Evolutionary conservation across 2,113 vertebrate genomes (phyloP).

Genomic region (Tragulus kanchil): DNA sequence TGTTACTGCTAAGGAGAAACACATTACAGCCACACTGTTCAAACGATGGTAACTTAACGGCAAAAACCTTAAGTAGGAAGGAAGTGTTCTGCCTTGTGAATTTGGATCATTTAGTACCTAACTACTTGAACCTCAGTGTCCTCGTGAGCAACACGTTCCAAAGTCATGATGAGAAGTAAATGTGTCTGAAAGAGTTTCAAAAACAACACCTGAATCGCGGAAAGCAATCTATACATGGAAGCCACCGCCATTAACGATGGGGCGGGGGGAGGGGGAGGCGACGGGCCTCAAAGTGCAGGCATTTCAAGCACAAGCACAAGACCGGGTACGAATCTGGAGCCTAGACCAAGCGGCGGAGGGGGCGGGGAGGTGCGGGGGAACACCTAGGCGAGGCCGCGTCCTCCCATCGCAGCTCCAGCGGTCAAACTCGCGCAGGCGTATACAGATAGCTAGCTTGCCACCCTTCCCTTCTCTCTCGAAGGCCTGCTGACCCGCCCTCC

Average conservation of each 20-base stretch:
- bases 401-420: accelerated
- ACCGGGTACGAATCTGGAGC: accelerated
- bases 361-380: background rate
- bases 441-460: accelerated
- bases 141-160: background rate
- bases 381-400: background rate
- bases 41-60: background rate
- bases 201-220: background rate
- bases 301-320: accelerated
- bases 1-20: background rate
- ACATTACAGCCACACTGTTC: background rate
- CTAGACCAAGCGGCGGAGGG: accelerated
- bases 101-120: background rate
- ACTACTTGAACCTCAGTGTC: background rate
- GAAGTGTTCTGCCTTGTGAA: background rate
- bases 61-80: background rate
- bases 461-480: background rate
- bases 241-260: accelerated
- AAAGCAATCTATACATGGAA: background rate
- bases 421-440: background rate
- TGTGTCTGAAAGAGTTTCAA: background rate
- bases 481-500: accelerated
- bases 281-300: accelerated
- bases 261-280: too few relatives aligned
- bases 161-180: accelerated